phyloP scores from a whole-genome alignment of 2,888 invertebrate species.

The Lithophane leautieri region DNA sequence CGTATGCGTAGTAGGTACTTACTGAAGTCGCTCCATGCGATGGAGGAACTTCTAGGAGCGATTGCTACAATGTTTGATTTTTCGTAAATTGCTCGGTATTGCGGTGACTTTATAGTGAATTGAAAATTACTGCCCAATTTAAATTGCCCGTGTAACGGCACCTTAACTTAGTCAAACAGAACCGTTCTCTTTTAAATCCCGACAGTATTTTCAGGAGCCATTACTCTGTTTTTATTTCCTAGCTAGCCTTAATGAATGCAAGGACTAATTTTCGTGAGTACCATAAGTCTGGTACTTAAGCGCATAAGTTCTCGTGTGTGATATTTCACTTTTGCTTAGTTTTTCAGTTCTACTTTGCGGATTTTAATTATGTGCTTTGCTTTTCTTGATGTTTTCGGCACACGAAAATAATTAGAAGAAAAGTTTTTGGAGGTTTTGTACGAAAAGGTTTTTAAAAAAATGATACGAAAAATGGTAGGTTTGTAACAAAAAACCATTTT shows the following conservation, averaged over 20 bases:
- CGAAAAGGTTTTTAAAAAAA: not conserved
- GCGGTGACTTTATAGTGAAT: not conserved
- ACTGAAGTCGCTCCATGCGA: no score
- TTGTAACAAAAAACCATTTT: no score
- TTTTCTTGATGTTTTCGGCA: conserved; percentile 27
- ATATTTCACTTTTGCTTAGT: conserved; percentile 32
- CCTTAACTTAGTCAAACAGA: conserved; percentile 30
- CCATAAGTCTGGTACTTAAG: conserved; percentile 48
- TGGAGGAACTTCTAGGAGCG: not conserved
- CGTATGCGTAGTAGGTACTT: not conserved
- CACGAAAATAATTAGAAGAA: conserved; percentile 9
- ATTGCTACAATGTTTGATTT: not conserved
- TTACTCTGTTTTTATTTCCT: conserved; percentile 54
- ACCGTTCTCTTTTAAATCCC: conserved; percentile 38
- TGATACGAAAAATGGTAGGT: no score
- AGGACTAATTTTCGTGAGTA: conserved; percentile 58
- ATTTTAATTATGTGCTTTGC: conserved; percentile 36
- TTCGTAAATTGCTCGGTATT: not conserved
- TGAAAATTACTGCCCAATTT: not conserved
- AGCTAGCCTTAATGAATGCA: conserved; percentile 57
- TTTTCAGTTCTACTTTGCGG: conserved; percentile 30
- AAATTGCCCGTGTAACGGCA: not conserved
- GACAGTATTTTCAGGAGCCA: conserved; percentile 44
- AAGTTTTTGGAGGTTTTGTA: not conserved
- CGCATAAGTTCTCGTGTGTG: conserved; percentile 26